Conservation (phyloP, 2,113 vertebrate genomes). For the Falco punctatus region DNA sequence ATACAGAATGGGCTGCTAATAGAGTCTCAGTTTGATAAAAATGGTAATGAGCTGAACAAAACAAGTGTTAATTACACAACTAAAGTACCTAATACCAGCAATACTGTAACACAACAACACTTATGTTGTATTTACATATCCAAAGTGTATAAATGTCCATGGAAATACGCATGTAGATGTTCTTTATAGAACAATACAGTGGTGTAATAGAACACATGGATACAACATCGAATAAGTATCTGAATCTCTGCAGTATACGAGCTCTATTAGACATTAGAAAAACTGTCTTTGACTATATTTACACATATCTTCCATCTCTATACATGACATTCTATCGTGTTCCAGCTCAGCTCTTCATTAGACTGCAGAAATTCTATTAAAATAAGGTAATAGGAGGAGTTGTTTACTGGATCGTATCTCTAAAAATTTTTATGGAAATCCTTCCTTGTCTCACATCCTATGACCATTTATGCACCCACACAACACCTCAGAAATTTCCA, state of each 20-base stretch:
- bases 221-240: no score
- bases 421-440: background rate
- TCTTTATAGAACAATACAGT: background rate
- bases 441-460: background rate
- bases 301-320: background rate
- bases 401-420: background rate
- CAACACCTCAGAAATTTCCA: background rate
- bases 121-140: constrained; percentile 6
- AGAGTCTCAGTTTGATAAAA: constrained; percentile 65
- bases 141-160: background rate
- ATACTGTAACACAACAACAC: background rate
- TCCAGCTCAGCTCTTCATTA: background rate
- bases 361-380: background rate
- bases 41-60: constrained; percentile 55
- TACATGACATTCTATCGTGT: rapidly evolving
- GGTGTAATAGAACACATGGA: rapidly evolving
- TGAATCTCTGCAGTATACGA: background rate
- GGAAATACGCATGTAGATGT: background rate
- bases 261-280: background rate
- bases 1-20: constrained; percentile 28
- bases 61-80: constrained; percentile 72
- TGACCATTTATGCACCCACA: rapidly evolving
- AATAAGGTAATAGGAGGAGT: background rate
- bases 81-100: constrained; percentile 26
- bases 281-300: background rate